Percentiles rank a stretch among this genome's conserved stretches.
phyloP scores from a whole-genome alignment of 2,113 vertebrate species.

The Chlorodrepanis virens region DNA sequence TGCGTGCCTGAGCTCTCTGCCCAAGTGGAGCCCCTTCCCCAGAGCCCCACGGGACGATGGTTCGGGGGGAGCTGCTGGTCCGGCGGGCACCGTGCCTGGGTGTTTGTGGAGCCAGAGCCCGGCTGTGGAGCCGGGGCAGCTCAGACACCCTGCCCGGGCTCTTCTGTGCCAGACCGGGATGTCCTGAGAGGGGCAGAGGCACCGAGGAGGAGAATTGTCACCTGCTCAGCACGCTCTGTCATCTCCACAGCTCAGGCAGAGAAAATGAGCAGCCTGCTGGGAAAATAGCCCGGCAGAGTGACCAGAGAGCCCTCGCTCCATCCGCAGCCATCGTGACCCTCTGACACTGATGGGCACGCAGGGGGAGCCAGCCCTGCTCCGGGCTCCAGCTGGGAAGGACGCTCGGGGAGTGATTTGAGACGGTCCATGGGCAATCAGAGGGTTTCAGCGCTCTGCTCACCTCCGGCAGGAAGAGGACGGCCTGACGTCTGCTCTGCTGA shows the following conservation, averaged over 20 bases:
- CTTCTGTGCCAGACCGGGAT: fast-evolving
- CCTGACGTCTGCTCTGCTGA: neutral
- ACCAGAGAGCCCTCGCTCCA: neutral
- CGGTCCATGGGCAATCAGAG: neutral
- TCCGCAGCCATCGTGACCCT: neutral
- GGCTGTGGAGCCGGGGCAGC: neutral
- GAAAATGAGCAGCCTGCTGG: neutral
- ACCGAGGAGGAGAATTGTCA: neutral
- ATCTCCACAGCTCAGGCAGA: fast-evolving
- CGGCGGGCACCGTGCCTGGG: fast-evolving
- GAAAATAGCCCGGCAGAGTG: neutral
- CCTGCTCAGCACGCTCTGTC: neutral
- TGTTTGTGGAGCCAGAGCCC: fast-evolving
- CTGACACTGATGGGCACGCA: neutral
- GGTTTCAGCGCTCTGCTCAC: neutral
- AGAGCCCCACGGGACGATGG: fast-evolving
- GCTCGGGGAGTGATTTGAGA: neutral
- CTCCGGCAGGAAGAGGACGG: neutral
- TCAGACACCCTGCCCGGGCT: fast-evolving
- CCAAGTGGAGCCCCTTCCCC: neutral
- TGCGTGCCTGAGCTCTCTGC: neutral
- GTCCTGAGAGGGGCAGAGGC: neutral
- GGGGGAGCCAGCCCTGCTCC: fast-evolving
- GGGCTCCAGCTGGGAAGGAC: neutral
- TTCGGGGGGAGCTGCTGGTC: neutral